Evolutionary conservation across 1,140 invertebrate genomes (phyloP).

Genomic region (Subanguina moxae): DNA sequence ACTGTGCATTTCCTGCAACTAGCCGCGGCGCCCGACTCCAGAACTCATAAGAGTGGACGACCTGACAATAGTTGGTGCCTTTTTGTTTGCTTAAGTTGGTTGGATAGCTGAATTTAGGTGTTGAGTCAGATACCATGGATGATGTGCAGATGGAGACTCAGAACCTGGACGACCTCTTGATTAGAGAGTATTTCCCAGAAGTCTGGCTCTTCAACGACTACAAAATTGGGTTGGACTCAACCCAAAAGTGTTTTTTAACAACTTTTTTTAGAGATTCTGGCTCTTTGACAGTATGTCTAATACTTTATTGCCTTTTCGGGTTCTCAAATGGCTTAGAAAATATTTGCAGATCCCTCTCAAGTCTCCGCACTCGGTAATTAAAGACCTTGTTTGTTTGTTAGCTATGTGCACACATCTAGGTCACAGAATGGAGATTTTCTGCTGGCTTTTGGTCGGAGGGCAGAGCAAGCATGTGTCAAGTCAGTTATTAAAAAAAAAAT

Average conservation of each 20-base stretch:
- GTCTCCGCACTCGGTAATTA: background rate
- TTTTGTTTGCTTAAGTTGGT: no score
- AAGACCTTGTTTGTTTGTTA: no score
- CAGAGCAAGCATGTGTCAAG: constrained; percentile 22
- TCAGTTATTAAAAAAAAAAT: no score
- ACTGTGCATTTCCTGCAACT: background rate
- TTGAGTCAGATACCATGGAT: background rate
- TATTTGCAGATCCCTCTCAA: background rate
- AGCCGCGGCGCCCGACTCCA: background rate
- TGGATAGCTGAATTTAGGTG: background rate
- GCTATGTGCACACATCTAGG: no score
- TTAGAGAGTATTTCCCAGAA: constrained; percentile 45
- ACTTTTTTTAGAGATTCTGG: background rate
- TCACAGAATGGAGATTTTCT: constrained; percentile 37
- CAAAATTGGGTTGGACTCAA: constrained; percentile 28
- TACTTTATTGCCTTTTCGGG: constrained; percentile 18
- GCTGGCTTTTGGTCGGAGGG: constrained; percentile 37
- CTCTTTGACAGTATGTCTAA: constrained; percentile 4
- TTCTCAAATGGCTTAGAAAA: no score
- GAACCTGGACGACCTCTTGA: background rate
- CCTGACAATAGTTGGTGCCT: no score
- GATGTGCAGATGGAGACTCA: background rate
- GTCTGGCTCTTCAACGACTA: constrained; percentile 43
- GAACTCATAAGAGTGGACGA: constrained; percentile 4
- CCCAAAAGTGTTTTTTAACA: background rate